These are phyloP conservation scores for Etheostoma spectabile DNA, from an alignment of 2,113 vertebrate genomes.

Conservation along the genomic window DNA sequence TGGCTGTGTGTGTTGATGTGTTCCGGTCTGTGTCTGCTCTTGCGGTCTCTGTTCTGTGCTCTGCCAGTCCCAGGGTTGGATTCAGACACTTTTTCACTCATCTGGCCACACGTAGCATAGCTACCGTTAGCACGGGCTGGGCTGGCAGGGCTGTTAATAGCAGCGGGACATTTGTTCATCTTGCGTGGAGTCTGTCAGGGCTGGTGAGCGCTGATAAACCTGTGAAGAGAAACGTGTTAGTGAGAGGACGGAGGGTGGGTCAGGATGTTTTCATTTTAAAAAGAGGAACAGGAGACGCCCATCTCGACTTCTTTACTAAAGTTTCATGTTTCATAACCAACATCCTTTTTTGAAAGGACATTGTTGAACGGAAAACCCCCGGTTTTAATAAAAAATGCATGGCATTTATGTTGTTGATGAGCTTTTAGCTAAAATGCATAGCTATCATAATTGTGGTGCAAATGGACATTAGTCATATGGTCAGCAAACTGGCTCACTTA, in stretches of 20 bases:
- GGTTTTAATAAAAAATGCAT: not conserved
- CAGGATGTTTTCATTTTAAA: constrained; percentile 1
- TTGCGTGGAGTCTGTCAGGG: not conserved
- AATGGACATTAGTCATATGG: too few relatives aligned
- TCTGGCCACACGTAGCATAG: not conserved
- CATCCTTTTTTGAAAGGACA: too few relatives aligned
- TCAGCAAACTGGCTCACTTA: not conserved
- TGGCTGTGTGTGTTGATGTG: not conserved
- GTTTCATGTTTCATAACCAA: constrained; percentile 40
- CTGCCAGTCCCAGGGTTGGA: not conserved
- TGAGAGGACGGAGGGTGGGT: not conserved
- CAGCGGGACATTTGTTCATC: constrained; percentile 24
- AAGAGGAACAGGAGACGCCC: constrained; percentile 58
- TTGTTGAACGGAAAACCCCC: not conserved
- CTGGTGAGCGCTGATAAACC: not conserved
- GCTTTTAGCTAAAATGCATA: not conserved
- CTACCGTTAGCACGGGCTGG: not conserved
- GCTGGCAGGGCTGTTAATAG: not conserved
- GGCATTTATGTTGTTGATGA: not conserved
- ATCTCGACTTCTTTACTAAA: not conserved
- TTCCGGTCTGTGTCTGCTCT: not conserved
- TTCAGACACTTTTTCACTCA: not conserved
- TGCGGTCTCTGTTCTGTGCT: not conserved
- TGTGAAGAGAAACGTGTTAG: not conserved
- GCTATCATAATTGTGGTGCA: not conserved